A percentile compares a stretch with the other conserved stretches of the same genome.
phyloP scores from a whole-genome alignment of 2,797 vertebrate genomes.

The Coendou prehensilis region DNA sequence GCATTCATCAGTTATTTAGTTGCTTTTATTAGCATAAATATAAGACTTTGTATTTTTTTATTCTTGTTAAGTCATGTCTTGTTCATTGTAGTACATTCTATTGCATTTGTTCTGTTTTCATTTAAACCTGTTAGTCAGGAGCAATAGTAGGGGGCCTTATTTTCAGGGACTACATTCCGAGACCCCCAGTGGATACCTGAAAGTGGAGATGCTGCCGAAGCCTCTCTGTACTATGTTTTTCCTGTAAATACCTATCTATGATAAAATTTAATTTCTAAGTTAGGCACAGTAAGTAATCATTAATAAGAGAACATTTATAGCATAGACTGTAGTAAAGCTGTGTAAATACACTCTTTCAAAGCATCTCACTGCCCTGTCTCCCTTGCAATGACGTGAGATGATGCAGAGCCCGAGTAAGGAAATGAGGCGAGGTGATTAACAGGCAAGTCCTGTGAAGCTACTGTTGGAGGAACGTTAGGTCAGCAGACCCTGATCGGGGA shows the following conservation, averaged over 20 bases:
- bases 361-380: not conserved
- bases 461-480: not conserved
- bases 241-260: not conserved
- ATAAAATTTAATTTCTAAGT: not conserved
- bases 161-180: not conserved
- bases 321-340: not conserved
- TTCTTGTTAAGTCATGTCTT: slow-evolving; percentile 38
- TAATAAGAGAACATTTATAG: not conserved
- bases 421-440: not conserved
- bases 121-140: not conserved
- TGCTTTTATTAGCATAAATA: slow-evolving; percentile 34
- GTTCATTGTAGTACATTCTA: not conserved
- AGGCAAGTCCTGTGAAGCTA: not conserved
- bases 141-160: not conserved
- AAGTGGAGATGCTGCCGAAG: not conserved
- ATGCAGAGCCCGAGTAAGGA: not conserved
- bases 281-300: not conserved
- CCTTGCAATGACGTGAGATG: not conserved
- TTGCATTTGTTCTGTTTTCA: slow-evolving; percentile 16
- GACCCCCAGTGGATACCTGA: not conserved
- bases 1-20: not conserved
- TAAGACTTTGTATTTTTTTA: slow-evolving; percentile 38
- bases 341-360: not conserved
- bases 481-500: not conserved
- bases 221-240: not conserved